Evolutionary conservation across 2,797 vertebrate species (phyloP).

Genomic region (Coregonus suidteri): DNA sequence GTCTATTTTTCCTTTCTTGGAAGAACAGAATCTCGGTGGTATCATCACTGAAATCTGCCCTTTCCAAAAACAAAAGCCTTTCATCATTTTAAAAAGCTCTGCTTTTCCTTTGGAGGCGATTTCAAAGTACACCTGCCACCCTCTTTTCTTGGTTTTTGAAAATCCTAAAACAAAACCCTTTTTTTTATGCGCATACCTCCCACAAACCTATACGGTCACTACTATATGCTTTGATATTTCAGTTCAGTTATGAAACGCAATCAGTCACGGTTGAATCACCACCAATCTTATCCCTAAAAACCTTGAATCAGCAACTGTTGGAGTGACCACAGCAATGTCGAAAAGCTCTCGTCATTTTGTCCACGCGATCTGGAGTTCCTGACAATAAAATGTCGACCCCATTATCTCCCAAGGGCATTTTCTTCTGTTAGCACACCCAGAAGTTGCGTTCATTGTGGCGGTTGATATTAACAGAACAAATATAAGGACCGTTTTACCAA

Average conservation of each 20-base stretch:
- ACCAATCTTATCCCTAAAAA: neutral
- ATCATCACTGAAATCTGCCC: slow-evolving; percentile 48
- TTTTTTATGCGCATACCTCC: slow-evolving; percentile 44
- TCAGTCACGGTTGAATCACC: neutral
- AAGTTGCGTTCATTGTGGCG: too few species aligned
- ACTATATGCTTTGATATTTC: neutral
- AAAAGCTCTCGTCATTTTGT: too few species aligned
- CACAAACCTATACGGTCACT: neutral
- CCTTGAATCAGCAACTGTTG: too few species aligned
- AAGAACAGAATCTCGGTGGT: slow-evolving; percentile 57
- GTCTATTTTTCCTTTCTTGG: slow-evolving; percentile 51
- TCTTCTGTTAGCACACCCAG: too few species aligned
- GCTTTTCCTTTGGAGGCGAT: slow-evolving; percentile 51
- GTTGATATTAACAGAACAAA: too few species aligned
- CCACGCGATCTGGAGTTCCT: too few species aligned
- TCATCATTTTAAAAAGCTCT: slow-evolving; percentile 45
- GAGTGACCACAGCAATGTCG: too few species aligned
- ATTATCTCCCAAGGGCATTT: too few species aligned
- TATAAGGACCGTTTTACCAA: too few species aligned
- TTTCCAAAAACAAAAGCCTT: slow-evolving; percentile 51
- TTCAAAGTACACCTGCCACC: slow-evolving; percentile 61
- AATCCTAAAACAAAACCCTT: slow-evolving; percentile 45
- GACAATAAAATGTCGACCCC: too few species aligned
- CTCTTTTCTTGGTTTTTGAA: slow-evolving; percentile 17
- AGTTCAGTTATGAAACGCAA: slow-evolving; percentile 4